Conservation (phyloP, 2,888 invertebrate species). For the Scaptomyza cyrtandrae region DNA sequence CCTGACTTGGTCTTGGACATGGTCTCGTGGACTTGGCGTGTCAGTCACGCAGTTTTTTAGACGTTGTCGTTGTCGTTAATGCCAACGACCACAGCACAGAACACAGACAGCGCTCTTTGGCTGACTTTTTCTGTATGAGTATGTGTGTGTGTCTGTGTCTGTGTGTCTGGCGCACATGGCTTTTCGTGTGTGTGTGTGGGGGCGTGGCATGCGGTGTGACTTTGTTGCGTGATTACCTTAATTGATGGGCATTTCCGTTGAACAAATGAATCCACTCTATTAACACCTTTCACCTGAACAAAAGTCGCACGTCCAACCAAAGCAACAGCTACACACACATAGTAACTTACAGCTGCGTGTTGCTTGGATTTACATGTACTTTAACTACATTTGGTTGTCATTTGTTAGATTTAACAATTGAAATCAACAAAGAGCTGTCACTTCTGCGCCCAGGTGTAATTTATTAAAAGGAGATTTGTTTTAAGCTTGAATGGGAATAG, state of each 20-base stretch:
- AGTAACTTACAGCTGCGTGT: slow-evolving; percentile 1
- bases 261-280: slow-evolving; percentile 81
- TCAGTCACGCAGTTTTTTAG: slow-evolving; percentile 81
- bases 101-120: slow-evolving; percentile 4
- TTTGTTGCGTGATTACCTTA: slow-evolving; percentile 80
- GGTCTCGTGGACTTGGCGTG: slow-evolving; percentile 58
- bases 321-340: slow-evolving; percentile 17
- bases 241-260: slow-evolving; percentile 79
- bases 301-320: slow-evolving; percentile 64
- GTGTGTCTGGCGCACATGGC: slow-evolving; percentile 9
- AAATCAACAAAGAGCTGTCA: slow-evolving; percentile 8
- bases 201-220: slow-evolving; percentile 74
- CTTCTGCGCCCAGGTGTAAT: background rate
- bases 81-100: slow-evolving; percentile 65
- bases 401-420: slow-evolving; percentile 21
- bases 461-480: background rate
- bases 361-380: slow-evolving; percentile 21
- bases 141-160: background rate
- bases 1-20: slow-evolving; percentile 32
- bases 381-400: slow-evolving; percentile 26
- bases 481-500: background rate
- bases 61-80: slow-evolving; percentile 50
- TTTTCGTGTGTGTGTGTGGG: slow-evolving; percentile 11
- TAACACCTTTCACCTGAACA: slow-evolving; percentile 77
- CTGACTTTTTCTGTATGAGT: slow-evolving; percentile 2